Conservation (phyloP, 1,140 invertebrate genomes). For the Spodoptera litura region DNA sequence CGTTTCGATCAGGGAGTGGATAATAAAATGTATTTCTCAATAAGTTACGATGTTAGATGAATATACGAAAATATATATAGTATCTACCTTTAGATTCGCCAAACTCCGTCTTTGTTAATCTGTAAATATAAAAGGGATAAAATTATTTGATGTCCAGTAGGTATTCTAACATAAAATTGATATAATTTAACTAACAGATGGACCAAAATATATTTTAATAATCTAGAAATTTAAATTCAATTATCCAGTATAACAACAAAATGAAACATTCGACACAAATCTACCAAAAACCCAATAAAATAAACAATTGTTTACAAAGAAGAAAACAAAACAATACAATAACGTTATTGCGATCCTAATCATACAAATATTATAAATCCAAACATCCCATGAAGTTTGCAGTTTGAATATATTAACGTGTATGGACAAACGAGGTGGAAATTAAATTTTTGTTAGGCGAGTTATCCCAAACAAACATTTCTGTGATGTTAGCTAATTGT, state of each 20-base stretch:
- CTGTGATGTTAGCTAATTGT: conserved; percentile 68
- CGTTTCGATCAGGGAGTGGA: background rate
- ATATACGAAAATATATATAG: background rate
- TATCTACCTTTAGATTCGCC: conserved; percentile 21
- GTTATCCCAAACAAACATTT: conserved; percentile 60
- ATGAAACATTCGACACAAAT: background rate
- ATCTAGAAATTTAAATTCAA: too few relatives aligned
- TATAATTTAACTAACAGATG: too few relatives aligned
- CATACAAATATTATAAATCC: too few relatives aligned
- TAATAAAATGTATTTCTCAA: background rate
- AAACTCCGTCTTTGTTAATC: conserved; percentile 10
- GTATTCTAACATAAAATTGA: too few relatives aligned
- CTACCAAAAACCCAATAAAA: background rate
- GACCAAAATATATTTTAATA: too few relatives aligned
- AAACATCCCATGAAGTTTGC: background rate
- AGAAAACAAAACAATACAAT: background rate
- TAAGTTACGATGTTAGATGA: background rate
- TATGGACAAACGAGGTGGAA: conserved; percentile 9
- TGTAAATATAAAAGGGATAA: background rate
- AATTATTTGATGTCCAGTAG: too few relatives aligned
- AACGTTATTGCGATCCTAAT: too few relatives aligned
- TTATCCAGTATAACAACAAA: background rate
- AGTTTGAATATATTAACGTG: background rate
- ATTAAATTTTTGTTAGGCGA: conserved; percentile 29
- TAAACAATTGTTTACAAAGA: background rate